Percentiles rank a stretch among this genome's conserved stretches.
Evolutionary conservation across 92 coral and sea anemone species (phyloP).

Genomic region (Zoanthus sansibaricus): DNA sequence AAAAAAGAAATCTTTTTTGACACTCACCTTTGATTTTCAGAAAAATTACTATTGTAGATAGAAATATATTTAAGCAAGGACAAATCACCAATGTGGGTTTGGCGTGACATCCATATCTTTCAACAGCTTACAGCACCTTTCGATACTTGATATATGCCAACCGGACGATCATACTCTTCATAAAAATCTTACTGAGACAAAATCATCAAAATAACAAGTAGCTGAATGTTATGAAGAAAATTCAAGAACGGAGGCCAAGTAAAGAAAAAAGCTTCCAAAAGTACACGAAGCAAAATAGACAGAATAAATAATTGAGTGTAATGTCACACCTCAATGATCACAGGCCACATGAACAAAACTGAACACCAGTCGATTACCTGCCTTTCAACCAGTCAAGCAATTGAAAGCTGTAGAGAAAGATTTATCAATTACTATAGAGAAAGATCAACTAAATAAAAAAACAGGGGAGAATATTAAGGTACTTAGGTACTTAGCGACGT

Average conservation of each 20-base stretch:
- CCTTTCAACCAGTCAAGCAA: slow-evolving; percentile 12
- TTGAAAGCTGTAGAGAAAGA: not conserved
- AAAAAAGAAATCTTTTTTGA: not conserved
- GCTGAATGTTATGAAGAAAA: not conserved
- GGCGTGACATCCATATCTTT: not conserved
- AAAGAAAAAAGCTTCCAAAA: not conserved
- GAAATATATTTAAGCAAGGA: not conserved
- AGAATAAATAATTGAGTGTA: not conserved
- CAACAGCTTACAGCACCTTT: not conserved
- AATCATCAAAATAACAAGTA: not conserved
- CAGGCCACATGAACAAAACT: slow-evolving; percentile 26
- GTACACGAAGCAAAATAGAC: slow-evolving; percentile 19
- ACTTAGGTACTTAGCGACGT: not conserved
- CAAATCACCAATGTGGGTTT: not conserved
- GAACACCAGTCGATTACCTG: slow-evolving; percentile 18
- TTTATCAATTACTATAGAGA: not conserved
- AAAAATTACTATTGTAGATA: not conserved
- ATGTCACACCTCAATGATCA: slow-evolving; percentile 2
- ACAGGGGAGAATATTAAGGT: not conserved
- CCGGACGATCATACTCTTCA: not conserved
- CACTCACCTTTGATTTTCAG: not conserved
- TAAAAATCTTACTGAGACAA: not conserved
- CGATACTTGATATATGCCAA: not conserved
- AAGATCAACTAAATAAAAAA: not conserved
- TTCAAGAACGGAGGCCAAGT: not conserved